phyloP scores from a whole-genome alignment of 2,888 invertebrate species.

The Aleiodes alternator region DNA sequence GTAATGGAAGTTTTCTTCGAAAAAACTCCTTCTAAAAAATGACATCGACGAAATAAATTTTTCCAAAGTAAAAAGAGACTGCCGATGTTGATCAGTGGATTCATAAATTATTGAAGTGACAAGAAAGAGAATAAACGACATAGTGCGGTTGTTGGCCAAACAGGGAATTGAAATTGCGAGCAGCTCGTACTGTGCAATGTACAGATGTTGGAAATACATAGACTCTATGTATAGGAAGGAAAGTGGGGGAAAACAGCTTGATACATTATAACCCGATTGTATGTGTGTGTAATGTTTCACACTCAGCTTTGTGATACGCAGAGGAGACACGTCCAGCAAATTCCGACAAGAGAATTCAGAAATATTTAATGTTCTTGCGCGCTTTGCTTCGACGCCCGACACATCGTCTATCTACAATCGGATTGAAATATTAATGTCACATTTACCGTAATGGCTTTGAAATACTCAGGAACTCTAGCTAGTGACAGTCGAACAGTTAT shows the following conservation, averaged over 20 bases:
- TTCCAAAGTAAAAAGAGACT: background rate
- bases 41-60: background rate
- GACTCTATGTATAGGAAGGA: background rate
- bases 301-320: slow-evolving; percentile 16
- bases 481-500: slow-evolving; percentile 44
- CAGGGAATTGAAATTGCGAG: slow-evolving; percentile 8
- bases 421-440: slow-evolving; percentile 65
- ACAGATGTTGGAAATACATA: slow-evolving; percentile 15
- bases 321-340: slow-evolving; percentile 34
- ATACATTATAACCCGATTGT: background rate
- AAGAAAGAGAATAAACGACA: slow-evolving; percentile 26
- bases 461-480: slow-evolving; percentile 46
- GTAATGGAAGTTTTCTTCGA: too few relatives aligned
- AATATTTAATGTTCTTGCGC: slow-evolving; percentile 36
- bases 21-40: too few relatives aligned
- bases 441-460: slow-evolving; percentile 64
- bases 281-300: slow-evolving; percentile 24
- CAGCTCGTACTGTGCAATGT: background rate
- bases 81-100: slow-evolving; percentile 14
- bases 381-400: slow-evolving; percentile 46
- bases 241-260: background rate
- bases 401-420: slow-evolving; percentile 63
- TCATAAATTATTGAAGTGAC: slow-evolving; percentile 22
- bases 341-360: slow-evolving; percentile 12
- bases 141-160: slow-evolving; percentile 8